Evolutionary conservation across 1,140 invertebrate species (phyloP).

Genomic region (Scaptomyza pallida): DNA sequence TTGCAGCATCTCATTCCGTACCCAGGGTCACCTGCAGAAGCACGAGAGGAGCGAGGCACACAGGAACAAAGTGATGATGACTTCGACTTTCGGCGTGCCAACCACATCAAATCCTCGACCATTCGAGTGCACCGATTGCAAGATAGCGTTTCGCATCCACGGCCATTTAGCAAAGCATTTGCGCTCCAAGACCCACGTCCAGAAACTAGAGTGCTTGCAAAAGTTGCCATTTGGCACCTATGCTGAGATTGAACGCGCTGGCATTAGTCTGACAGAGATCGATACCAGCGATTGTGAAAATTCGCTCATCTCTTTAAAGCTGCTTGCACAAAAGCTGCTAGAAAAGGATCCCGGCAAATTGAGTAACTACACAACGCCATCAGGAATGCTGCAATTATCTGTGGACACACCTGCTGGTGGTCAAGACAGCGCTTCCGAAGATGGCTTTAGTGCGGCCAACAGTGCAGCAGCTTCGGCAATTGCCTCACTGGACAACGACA

Average conservation of each 20-base stretch:
- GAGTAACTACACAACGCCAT: slow-evolving; percentile 74
- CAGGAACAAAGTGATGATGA: slow-evolving; percentile 95
- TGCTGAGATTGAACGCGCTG: slow-evolving; percentile 95
- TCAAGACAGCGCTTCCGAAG: slow-evolving; percentile 79
- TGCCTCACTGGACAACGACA: slow-evolving; percentile 78
- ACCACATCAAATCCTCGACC: slow-evolving; percentile 95
- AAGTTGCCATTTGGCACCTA: slow-evolving; percentile 98
- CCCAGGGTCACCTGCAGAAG: slow-evolving; percentile 96
- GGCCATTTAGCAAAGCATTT: slow-evolving; percentile 98
- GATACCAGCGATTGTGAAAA: slow-evolving; percentile 97
- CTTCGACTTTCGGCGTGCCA: slow-evolving; percentile 92
- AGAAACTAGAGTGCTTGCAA: slow-evolving; percentile 95
- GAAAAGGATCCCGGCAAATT: slow-evolving; percentile 90
- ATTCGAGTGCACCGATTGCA: slow-evolving; percentile 97
- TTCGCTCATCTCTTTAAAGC: slow-evolving; percentile 92
- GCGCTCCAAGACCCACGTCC: slow-evolving; percentile 98
- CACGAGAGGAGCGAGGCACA: slow-evolving; percentile 95
- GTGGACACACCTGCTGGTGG: slow-evolving; percentile 43
- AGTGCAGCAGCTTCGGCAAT: slow-evolving; percentile 74
- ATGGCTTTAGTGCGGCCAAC: slow-evolving; percentile 76
- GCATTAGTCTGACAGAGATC: slow-evolving; percentile 95
- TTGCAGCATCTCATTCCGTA: slow-evolving; percentile 95
- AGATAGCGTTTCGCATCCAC: slow-evolving; percentile 97
- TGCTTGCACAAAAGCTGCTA: slow-evolving; percentile 92
- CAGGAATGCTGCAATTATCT: slow-evolving; percentile 66